Conservation (phyloP, 2,113 vertebrate species). For the Guaruba guarouba region DNA sequence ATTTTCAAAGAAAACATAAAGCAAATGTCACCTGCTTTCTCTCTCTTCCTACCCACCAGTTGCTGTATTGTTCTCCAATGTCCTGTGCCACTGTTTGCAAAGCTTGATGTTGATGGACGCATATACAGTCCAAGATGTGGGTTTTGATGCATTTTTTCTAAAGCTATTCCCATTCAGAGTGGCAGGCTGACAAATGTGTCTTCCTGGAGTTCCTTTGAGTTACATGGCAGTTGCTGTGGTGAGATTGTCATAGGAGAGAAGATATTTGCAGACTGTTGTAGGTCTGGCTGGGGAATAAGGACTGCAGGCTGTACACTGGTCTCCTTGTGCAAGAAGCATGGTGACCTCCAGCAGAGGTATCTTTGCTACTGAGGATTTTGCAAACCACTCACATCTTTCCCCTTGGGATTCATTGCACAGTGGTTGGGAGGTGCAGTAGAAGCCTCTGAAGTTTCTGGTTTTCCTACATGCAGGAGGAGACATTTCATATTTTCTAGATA, state of each 20-base stretch:
- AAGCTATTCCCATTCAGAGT: background rate
- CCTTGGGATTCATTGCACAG: background rate
- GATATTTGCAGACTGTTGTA: background rate
- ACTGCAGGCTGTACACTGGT: background rate
- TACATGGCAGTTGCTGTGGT: background rate
- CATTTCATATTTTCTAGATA: background rate
- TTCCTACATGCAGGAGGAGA: background rate
- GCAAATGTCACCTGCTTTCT: background rate
- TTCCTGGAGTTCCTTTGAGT: background rate
- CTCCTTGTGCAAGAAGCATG: background rate
- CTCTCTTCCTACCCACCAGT: background rate
- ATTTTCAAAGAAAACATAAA: conserved; percentile 2
- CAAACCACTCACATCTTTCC: accelerated
- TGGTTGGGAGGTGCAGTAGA: background rate
- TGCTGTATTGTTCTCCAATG: background rate
- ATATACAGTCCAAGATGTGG: background rate
- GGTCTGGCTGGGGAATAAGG: background rate
- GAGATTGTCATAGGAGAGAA: background rate
- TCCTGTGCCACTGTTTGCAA: background rate
- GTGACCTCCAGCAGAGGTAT: background rate
- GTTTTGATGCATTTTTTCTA: background rate
- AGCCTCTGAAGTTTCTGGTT: background rate
- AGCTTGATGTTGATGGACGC: background rate
- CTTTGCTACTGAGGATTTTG: background rate
- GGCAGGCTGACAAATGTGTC: background rate